These are phyloP conservation scores for Calyptommatus sinebrachiatus DNA, from an alignment of 2,113 vertebrate genomes.

Conservation along the genomic window DNA sequence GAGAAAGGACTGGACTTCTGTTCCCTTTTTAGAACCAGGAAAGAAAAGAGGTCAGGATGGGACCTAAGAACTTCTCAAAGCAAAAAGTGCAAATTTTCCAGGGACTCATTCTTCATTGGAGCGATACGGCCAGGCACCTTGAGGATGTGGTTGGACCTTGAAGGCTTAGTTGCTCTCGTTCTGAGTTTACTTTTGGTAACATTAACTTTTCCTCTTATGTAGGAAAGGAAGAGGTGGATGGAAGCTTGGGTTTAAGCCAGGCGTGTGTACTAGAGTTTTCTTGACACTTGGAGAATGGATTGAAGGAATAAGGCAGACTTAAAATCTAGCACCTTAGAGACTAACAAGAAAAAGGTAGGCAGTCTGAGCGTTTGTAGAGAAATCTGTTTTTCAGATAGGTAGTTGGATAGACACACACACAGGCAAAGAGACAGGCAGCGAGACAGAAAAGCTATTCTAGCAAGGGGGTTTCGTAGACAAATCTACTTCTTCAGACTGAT, in stretches of 20 bases:
- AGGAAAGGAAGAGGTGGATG: not conserved
- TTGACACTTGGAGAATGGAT: not conserved
- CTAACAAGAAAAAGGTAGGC: too few relatives aligned
- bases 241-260: not conserved
- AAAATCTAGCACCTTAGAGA: too few relatives aligned
- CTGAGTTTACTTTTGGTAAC: not conserved
- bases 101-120: not conserved
- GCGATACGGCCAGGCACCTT: not conserved
- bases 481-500: too few relatives aligned
- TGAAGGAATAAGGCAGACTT: not conserved
- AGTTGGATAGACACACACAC: too few relatives aligned
- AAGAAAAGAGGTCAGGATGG: not conserved
- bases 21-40: not conserved
- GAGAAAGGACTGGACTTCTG: fast-evolving
- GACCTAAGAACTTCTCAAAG: not conserved
- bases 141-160: not conserved
- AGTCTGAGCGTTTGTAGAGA: too few relatives aligned
- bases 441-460: too few relatives aligned
- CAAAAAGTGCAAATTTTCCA: not conserved
- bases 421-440: too few relatives aligned
- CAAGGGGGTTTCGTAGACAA: too few relatives aligned
- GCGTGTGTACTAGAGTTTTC: not conserved
- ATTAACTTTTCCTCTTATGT: not conserved
- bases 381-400: too few relatives aligned
- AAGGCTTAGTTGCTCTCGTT: not conserved